Percentiles rank a stretch among this genome's conserved stretches.
These are phyloP conservation scores for Ciconia boyciana DNA, from an alignment of 2,113 vertebrate genomes.

Conservation along the genomic window DNA sequence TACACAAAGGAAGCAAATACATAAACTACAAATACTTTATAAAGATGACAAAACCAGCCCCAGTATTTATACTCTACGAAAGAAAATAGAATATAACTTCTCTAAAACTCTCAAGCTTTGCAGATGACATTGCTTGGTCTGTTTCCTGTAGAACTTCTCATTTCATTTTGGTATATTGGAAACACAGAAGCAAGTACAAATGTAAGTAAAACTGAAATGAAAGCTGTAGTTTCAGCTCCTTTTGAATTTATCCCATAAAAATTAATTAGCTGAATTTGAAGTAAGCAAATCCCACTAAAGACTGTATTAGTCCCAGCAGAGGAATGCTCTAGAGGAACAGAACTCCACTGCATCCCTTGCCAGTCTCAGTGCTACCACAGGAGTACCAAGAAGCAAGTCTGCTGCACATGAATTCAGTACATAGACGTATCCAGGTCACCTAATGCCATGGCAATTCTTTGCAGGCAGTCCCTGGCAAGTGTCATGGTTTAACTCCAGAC, in stretches of 20 bases:
- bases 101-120: background rate
- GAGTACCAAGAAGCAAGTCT: background rate
- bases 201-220: background rate
- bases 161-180: background rate
- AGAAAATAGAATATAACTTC: background rate
- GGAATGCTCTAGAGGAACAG: background rate
- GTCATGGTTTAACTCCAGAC: no score
- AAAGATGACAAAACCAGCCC: background rate
- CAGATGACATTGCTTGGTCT: background rate
- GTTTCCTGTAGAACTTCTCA: background rate
- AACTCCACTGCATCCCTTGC: background rate
- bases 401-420: background rate
- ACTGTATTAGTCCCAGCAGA: background rate
- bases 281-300: background rate
- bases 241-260: background rate
- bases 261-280: constrained; percentile 36
- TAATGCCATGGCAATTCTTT: background rate
- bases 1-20: background rate
- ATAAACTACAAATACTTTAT: background rate
- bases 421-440: background rate
- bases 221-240: background rate
- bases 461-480: background rate
- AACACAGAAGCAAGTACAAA: background rate
- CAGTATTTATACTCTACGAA: background rate
- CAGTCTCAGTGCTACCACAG: background rate